Percentiles rank a stretch among this genome's conserved stretches.
Conservation (phyloP, 30 jellyfish, hydroid and myxozoan species). For the Pseudorhiza aurosa region DNA sequence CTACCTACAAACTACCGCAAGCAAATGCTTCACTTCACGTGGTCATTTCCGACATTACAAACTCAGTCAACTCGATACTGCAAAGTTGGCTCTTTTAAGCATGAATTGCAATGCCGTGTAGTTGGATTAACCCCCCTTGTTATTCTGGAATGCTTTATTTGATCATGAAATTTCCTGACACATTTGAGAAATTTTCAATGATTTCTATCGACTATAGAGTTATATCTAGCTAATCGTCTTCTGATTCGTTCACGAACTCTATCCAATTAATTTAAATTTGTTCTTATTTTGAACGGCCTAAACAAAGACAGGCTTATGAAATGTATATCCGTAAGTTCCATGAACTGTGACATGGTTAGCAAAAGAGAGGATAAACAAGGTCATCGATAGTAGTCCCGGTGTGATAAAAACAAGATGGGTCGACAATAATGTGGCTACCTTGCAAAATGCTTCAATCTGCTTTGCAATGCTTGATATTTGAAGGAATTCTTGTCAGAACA, state of each 20-base stretch:
- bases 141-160: neutral
- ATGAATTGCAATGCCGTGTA: too few species aligned
- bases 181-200: neutral
- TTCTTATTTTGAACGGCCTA: neutral
- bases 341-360: too few species aligned
- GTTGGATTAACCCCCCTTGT: too few species aligned
- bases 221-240: neutral
- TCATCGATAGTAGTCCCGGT: too few species aligned
- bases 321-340: conserved; percentile 3
- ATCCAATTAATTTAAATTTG: neutral
- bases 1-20: neutral
- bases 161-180: conserved; percentile 1
- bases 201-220: neutral
- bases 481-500: too few species aligned
- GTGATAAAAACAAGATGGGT: too few species aligned
- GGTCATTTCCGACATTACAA: neutral
- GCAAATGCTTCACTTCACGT: neutral
- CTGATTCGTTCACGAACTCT: neutral
- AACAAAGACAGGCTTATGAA: neutral
- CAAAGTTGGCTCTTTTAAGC: too few species aligned
- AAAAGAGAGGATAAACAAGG: neutral
- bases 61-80: too few species aligned
- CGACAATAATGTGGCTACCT: too few species aligned
- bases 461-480: too few species aligned
- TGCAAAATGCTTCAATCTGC: too few species aligned